Percentiles rank a stretch among this genome's conserved stretches.
These are phyloP conservation scores for Lepilemur septentrionalis DNA, from an alignment of 2,797 vertebrate genomes.

Conservation along the genomic window DNA sequence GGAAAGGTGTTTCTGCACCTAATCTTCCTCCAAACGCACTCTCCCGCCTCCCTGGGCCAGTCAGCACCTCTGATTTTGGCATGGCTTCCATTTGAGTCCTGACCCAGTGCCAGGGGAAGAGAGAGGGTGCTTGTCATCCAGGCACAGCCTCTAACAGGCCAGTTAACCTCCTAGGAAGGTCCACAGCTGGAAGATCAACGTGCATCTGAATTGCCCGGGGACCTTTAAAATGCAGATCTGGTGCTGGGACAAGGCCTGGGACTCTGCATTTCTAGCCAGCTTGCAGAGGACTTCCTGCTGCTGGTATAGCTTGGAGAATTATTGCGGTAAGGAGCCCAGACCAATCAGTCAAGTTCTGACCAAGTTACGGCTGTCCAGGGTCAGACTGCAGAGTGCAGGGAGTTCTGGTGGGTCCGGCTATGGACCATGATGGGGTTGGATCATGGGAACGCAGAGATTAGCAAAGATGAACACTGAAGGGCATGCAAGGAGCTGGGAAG, in stretches of 20 bases:
- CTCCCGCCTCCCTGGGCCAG: background rate
- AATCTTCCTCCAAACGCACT: rapidly evolving
- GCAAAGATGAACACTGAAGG: background rate
- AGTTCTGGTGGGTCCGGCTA: background rate
- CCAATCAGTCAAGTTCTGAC: background rate
- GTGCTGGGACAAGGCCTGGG: too few species aligned
- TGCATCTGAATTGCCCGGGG: background rate
- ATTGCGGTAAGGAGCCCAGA: background rate
- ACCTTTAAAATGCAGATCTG: background rate
- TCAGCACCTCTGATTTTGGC: background rate
- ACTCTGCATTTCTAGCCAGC: background rate
- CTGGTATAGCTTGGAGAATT: background rate
- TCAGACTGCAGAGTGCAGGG: background rate
- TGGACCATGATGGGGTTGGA: background rate
- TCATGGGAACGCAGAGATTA: background rate
- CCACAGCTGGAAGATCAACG: background rate
- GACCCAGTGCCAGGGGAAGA: background rate
- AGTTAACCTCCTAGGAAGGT: background rate
- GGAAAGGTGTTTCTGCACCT: background rate
- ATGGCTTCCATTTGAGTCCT: background rate
- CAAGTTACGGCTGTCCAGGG: background rate
- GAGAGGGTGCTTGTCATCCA: rapidly evolving
- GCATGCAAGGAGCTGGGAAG: background rate
- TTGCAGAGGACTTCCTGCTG: background rate
- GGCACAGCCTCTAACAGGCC: background rate